Conservation (phyloP, 2,888 invertebrate genomes). For the Dendrolimus pini region DNA sequence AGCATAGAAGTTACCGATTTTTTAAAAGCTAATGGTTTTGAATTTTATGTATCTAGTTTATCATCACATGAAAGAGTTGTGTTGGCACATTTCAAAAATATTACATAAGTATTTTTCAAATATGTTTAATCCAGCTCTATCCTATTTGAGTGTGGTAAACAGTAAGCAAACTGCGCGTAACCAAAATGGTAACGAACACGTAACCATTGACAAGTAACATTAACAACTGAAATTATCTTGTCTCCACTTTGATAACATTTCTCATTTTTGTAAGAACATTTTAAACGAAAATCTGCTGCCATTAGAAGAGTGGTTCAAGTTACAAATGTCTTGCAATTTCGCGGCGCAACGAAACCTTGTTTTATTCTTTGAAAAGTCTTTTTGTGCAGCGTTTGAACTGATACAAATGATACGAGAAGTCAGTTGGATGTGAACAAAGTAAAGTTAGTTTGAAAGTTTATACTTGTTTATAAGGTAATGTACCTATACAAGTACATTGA, state of each 20-base stretch:
- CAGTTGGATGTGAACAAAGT: neutral
- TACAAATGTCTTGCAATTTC: constrained; percentile 17
- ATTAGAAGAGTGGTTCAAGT: constrained; percentile 14
- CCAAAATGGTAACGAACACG: too few relatives aligned
- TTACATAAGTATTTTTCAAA: too few relatives aligned
- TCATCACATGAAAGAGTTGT: too few relatives aligned
- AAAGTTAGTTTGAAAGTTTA: neutral
- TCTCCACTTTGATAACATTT: neutral
- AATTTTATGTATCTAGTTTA: too few relatives aligned
- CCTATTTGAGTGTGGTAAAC: too few relatives aligned
- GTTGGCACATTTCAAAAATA: too few relatives aligned
- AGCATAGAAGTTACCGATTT: too few relatives aligned
- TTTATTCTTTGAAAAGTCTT: neutral
- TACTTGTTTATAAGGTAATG: too few relatives aligned
- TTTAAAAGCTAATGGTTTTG: too few relatives aligned
- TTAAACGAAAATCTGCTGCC: neutral
- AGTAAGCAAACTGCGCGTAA: too few relatives aligned
- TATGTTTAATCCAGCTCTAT: too few relatives aligned
- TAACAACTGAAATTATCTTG: neutral
- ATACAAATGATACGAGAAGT: neutral
- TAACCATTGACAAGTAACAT: neutral
- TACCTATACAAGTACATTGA: too few relatives aligned
- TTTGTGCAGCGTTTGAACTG: neutral
- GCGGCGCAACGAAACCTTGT: neutral
- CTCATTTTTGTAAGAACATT: neutral